phyloP scores from a whole-genome alignment of 2,888 invertebrate species.

The Drosophila pseudotalamancana region DNA sequence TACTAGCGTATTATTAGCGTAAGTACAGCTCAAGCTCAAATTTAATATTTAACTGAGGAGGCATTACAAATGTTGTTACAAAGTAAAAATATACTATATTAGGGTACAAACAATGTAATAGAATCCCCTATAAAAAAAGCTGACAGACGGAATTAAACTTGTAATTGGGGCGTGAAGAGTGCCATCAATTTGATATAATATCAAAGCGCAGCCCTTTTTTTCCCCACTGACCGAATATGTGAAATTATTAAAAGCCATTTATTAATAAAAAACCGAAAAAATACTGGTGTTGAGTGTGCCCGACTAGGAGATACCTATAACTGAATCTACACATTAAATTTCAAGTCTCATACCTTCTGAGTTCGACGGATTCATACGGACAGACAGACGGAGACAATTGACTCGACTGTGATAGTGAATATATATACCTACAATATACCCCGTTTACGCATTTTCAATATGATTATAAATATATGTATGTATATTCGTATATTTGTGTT shows the following conservation, averaged over 20 bases:
- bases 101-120: not conserved
- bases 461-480: not conserved
- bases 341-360: no score
- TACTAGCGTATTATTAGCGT: no score
- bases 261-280: constrained; percentile 6
- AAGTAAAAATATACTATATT: not conserved
- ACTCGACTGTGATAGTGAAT: no score
- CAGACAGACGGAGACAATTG: no score
- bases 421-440: no score
- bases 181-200: constrained; percentile 62
- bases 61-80: not conserved
- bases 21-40: no score
- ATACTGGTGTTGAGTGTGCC: no score
- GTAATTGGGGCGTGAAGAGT: constrained; percentile 61
- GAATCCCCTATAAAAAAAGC: not conserved
- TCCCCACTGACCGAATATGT: not conserved
- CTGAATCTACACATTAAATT: no score
- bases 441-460: no score
- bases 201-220: constrained; percentile 29
- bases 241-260: constrained; percentile 5
- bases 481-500: constrained; percentile 1
- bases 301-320: no score
- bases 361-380: no score
- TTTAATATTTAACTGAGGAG: not conserved
- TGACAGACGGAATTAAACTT: constrained; percentile 24